These are phyloP conservation scores for Anagyrus pseudococci DNA, from an alignment of 2,888 invertebrate genomes.

Conservation along the genomic window DNA sequence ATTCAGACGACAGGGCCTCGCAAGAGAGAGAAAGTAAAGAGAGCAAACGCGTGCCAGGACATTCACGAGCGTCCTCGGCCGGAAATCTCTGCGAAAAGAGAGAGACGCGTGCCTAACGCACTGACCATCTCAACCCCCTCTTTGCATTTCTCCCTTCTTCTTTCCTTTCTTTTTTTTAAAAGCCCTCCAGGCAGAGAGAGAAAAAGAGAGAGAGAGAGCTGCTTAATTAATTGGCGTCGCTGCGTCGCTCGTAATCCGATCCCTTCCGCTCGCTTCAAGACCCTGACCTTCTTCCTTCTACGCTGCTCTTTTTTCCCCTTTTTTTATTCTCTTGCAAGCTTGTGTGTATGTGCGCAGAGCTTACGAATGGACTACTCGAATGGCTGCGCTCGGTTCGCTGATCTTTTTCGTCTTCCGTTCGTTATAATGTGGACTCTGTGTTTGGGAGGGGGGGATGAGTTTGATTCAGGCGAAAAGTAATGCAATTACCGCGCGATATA, in stretches of 20 bases:
- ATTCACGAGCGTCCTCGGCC: too few species aligned
- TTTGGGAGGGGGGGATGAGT: too few species aligned
- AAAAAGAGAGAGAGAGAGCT: slow-evolving; percentile 1
- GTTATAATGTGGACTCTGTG: too few species aligned
- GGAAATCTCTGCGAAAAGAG: too few species aligned
- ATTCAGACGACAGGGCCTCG: slow-evolving; percentile 57
- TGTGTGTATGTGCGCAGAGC: too few species aligned
- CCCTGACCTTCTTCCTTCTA: slow-evolving; percentile 35
- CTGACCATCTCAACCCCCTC: slow-evolving; percentile 43
- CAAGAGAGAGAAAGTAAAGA: slow-evolving; percentile 42
- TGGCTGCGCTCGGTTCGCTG: too few species aligned
- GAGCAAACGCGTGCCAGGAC: slow-evolving; percentile 55
- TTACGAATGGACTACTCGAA: too few species aligned
- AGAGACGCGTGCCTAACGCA: slow-evolving; percentile 27
- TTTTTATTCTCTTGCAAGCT: too few species aligned
- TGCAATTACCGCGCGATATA: too few species aligned
- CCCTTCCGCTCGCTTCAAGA: slow-evolving; percentile 27
- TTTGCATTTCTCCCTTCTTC: slow-evolving; percentile 30
- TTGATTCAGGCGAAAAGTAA: too few species aligned
- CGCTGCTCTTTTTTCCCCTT: slow-evolving; percentile 27
- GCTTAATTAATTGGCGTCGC: slow-evolving; percentile 35
- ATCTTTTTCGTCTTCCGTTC: too few species aligned
- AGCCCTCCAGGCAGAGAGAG: slow-evolving; percentile 12
- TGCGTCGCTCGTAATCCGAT: slow-evolving; percentile 24
- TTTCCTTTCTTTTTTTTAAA: slow-evolving; percentile 24